phyloP scores from a whole-genome alignment of 2,888 invertebrate species.

The Autographa pulchrina region DNA sequence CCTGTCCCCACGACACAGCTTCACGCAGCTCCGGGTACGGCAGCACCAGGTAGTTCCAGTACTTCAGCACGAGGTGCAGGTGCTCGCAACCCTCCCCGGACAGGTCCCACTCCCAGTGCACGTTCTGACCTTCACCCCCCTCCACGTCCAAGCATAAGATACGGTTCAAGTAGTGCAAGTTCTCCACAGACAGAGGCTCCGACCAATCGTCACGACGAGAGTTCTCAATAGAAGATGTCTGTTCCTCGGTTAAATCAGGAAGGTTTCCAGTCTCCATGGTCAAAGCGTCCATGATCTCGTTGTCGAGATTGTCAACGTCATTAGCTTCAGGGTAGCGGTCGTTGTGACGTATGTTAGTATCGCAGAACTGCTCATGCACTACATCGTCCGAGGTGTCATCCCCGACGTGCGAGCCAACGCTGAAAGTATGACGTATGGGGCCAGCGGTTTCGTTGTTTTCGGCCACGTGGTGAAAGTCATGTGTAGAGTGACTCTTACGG shows the following conservation, averaged over 20 bases:
- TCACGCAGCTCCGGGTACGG: slow-evolving; percentile 79
- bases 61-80: slow-evolving; percentile 79
- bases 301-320: slow-evolving; percentile 80
- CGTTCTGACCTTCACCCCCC: slow-evolving; percentile 67
- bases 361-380: slow-evolving; percentile 68
- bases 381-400: slow-evolving; percentile 53
- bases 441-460: slow-evolving; percentile 60
- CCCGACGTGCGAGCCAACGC: slow-evolving; percentile 64
- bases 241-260: slow-evolving; percentile 82
- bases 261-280: slow-evolving; percentile 79
- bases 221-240: slow-evolving; percentile 80
- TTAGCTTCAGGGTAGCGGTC: slow-evolving; percentile 82
- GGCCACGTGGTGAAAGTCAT: slow-evolving; percentile 64
- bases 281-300: slow-evolving; percentile 80
- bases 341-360: slow-evolving; percentile 84
- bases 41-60: slow-evolving; percentile 77
- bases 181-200: slow-evolving; percentile 73
- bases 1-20: slow-evolving; percentile 80
- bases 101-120: slow-evolving; percentile 78
- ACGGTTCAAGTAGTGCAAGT: slow-evolving; percentile 76
- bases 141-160: slow-evolving; percentile 75
- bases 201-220: slow-evolving; percentile 79
- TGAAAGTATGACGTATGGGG: slow-evolving; percentile 63
- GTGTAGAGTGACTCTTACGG: slow-evolving; percentile 74
- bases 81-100: slow-evolving; percentile 79